A percentile compares a stretch with the other conserved stretches of the same genome.
Evolutionary conservation across 2,797 vertebrate genomes (phyloP).

Genomic region (Sphaeramia orbicularis): DNA sequence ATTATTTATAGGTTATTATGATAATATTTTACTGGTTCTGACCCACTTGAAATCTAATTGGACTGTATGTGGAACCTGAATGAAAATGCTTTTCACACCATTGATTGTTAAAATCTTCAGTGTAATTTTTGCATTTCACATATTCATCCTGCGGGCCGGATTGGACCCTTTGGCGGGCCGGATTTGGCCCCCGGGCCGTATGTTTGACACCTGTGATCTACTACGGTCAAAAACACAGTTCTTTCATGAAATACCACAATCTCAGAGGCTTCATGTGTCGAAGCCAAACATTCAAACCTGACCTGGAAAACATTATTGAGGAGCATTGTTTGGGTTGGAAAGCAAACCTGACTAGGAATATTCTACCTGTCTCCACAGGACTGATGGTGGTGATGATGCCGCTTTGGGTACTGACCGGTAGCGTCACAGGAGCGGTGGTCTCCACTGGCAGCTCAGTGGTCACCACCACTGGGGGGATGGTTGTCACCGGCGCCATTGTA

Average conservation of each 20-base stretch:
- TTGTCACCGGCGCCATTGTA: constrained; percentile 43
- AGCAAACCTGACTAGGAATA: constrained; percentile 75
- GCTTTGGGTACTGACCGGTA: constrained; percentile 85
- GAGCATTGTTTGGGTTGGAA: constrained; percentile 54
- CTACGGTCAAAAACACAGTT: neutral
- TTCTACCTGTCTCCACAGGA: constrained; percentile 85
- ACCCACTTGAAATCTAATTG: no score
- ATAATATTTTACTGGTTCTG: no score
- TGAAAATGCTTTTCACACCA: no score
- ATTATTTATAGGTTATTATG: no score
- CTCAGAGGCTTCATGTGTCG: neutral
- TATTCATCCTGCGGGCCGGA: no score
- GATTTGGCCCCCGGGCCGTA: no score
- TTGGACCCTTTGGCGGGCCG: no score
- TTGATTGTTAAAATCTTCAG: no score
- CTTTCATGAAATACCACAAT: neutral
- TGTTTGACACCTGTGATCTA: no score
- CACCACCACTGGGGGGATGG: constrained; percentile 46
- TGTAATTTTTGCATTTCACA: no score
- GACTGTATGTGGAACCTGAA: no score
- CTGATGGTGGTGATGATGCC: constrained; percentile 80
- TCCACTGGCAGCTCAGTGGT: constrained; percentile 58
- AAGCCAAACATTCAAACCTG: constrained; percentile 30
- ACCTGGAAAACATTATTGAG: constrained; percentile 51
- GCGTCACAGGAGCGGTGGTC: constrained; percentile 69